Base-by-base conservation (phyloP, 2,888 invertebrate genomes). In the Mycalesis mineus region DNA sequence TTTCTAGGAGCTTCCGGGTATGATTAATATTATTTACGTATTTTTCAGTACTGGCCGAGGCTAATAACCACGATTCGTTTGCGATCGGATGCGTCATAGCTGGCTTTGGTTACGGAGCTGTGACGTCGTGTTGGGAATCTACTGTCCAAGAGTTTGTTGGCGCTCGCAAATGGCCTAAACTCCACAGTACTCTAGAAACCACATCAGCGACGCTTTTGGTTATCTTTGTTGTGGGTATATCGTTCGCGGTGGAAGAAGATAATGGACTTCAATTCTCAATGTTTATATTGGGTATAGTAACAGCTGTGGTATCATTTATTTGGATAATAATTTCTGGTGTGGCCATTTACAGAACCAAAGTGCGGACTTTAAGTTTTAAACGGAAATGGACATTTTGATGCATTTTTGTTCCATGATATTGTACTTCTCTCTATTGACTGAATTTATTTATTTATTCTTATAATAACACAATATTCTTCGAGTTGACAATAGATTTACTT, bases 31-130 rank as follows among this genome's bases (percentile, higher is more conserved):
- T 14, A n/a, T n/a, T 31, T 15, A 33, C 33, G 31, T 29, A 33
- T 45, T 42, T 50, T 80, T 41, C 77, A 89, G 88, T 86, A 36
- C 69, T 88, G 63, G 77, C 88, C 13, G 72, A 72, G 61, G 81
- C 86, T 1, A 74, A 71, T 51, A 84, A 78, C 56, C 85, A 91
- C 62, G 90, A 91, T 60, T 76, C 78, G 41, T 86, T 89, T 62
- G 85, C 89, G 1, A 82, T 91, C 47, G 91, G 89, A 15, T 88
- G 90, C 60, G 82, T 91, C 1, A 74, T 90, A 45, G 88, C 88
- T 33, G 91, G 91, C 0, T 75, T 91, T 29, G 91, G 91, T 1
- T 90, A 87, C 61, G 91, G 91, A 1, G 87, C 89, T 7, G 70
- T 88, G 2, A 78, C 78, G 0, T 90, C 84, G 7, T 83, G 90